Conservation (phyloP, 2,888 invertebrate genomes). For the Drosophila anomalipes region DNA sequence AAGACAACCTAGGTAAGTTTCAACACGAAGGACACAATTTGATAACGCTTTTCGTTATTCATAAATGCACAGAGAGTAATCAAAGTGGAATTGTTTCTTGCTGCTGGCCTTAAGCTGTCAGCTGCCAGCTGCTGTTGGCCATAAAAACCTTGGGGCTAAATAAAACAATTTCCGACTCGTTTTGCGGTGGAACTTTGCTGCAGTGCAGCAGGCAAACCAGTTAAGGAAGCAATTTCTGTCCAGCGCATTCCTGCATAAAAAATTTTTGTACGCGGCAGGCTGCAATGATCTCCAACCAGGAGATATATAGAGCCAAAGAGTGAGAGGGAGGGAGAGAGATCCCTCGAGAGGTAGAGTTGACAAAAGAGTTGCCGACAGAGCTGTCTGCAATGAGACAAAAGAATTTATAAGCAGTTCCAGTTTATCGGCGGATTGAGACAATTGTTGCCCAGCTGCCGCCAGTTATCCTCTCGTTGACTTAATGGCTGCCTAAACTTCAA, state of each 20-base stretch:
- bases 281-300: slow-evolving; percentile 21
- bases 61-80: not conserved
- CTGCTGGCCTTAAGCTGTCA: slow-evolving; percentile 2
- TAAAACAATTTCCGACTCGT: slow-evolving; percentile 22
- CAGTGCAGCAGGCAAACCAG: slow-evolving; percentile 47
- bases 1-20: not conserved
- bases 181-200: slow-evolving; percentile 16
- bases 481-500: slow-evolving; percentile 48
- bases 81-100: slow-evolving; percentile 2
- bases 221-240: slow-evolving; percentile 36
- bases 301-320: slow-evolving; percentile 6
- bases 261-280: slow-evolving; percentile 16
- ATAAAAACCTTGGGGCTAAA: slow-evolving; percentile 14
- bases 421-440: slow-evolving; percentile 73
- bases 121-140: slow-evolving; percentile 15
- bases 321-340: not conserved
- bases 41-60: slow-evolving; percentile 3
- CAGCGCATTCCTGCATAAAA: slow-evolving; percentile 42
- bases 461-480: slow-evolving; percentile 50
- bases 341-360: slow-evolving; percentile 11
- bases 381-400: slow-evolving; percentile 54
- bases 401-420: slow-evolving; percentile 75
- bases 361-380: slow-evolving; percentile 28
- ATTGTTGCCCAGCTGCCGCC: slow-evolving; percentile 49
- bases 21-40: not conserved